A percentile compares a stretch with the other conserved stretches of the same genome.
Evolutionary conservation across 1,140 invertebrate species (phyloP).

Genomic region (Octopus sinensis): DNA sequence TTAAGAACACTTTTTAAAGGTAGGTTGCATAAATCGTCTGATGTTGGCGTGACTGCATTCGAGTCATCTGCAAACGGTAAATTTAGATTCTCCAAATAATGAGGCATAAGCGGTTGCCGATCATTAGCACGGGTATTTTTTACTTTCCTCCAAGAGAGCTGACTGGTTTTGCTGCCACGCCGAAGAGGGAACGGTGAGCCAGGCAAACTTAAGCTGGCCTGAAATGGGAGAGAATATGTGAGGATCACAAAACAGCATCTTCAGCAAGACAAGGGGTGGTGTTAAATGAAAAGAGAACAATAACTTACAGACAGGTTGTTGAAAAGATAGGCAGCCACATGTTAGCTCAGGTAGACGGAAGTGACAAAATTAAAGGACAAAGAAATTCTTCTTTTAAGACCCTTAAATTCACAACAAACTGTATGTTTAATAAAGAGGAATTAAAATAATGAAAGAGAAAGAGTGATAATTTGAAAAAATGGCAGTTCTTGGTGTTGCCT

Average conservation of each 20-base stretch:
- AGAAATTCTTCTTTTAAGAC: too few relatives aligned
- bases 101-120: conserved; percentile 87
- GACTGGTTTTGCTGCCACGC: conserved; percentile 81
- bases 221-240: conserved; percentile 52
- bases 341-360: conserved; percentile 8
- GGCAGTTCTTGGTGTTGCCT: too few relatives aligned
- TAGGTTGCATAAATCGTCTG: conserved; percentile 71
- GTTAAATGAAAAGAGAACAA: neutral
- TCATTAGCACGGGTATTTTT: conserved; percentile 68
- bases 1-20: conserved; percentile 42
- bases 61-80: conserved; percentile 96
- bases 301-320: neutral
- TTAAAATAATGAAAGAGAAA: too few relatives aligned
- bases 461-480: too few relatives aligned
- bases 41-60: conserved; percentile 95
- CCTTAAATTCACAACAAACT: too few relatives aligned
- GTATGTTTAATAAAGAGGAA: too few relatives aligned
- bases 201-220: conserved; percentile 93
- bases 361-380: neutral
- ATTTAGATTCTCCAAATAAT: conserved; percentile 91
- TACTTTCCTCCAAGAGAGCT: conserved; percentile 79
- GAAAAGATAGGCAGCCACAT: neutral
- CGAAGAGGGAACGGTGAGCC: conserved; percentile 92
- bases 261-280: conserved; percentile 11
- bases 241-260: conserved; percentile 14